Evolutionary conservation across 2,797 vertebrate species (phyloP).

Genomic region (Melanogrammus aeglefinus): DNA sequence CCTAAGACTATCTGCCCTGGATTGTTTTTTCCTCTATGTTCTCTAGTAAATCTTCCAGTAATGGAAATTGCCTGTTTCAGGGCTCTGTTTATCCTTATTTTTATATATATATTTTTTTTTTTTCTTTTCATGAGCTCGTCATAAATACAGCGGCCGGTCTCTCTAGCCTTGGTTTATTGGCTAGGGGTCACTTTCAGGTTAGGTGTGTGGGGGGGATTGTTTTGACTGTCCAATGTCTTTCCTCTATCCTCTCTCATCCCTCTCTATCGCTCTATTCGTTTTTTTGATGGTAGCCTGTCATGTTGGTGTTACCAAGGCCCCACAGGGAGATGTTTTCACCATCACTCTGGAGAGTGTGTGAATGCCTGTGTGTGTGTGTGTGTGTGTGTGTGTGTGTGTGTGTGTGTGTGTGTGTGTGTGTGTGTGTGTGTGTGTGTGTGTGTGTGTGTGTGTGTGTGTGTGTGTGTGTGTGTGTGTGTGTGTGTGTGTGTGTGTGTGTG

Average conservation of each 20-base stretch:
- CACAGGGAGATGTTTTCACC: conserved; percentile 56
- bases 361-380: conserved; percentile 24
- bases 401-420: conserved; percentile 27
- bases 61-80: conserved; percentile 35
- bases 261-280: neutral
- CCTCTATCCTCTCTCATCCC: conserved; percentile 4
- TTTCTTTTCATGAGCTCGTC: conserved; percentile 28
- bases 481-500: conserved; percentile 32
- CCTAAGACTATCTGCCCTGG: conserved; percentile 1
- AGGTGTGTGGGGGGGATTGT: conserved; percentile 24
- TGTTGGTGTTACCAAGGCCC: conserved; percentile 43
- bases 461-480: conserved; percentile 27
- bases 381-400: conserved; percentile 22
- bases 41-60: conserved; percentile 10
- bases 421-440: conserved; percentile 28
- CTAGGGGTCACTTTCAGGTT: conserved; percentile 40
- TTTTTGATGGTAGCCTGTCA: conserved; percentile 45
- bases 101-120: neutral
- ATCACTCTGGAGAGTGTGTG: conserved; percentile 35
- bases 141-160: conserved; percentile 31
- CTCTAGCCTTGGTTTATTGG: conserved; percentile 35
- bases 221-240: conserved; percentile 42
- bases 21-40: conserved; percentile 5
- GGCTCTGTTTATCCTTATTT: neutral
- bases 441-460: conserved; percentile 22